Evolutionary conservation across 2,797 vertebrate species (phyloP), one percentile per base, ranked within the genome.

Genomic region (Mycteria americana): DNA sequence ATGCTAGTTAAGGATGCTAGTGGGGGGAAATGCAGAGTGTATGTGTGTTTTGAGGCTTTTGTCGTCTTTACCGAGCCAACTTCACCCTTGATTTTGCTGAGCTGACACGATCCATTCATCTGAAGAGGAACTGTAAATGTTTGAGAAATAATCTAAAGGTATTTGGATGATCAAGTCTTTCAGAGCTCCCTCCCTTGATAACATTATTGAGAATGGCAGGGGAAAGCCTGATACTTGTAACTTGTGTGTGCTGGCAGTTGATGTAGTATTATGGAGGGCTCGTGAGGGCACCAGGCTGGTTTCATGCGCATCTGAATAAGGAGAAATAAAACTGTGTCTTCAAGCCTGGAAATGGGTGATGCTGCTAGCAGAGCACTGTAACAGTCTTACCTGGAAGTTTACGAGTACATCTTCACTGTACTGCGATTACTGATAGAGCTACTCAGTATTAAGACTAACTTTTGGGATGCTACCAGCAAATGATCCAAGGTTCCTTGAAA

Each of bases 71-170:
- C 64, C 2, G 2, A 9, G 15, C 43, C 25, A 89, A 16, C 1
- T 3, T 75, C 48, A 64, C 19, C 65, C 64, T 78, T 74, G 53
- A 27, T 85, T 94, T 93, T 86, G 65, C 77, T 88, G 50, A 84
- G 67, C 63, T 93, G 70, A 59, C 1, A 1, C 19, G 13, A 25
- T 83, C n/a, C 14, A 4, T 67, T 92, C 33, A 18, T 80, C 85
- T 92, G 39, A 83, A 89, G 50, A 76, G 27, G 21, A 84, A 54
- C 59, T 83, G 63, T 83, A 75, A 78, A 85, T 87, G 48, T 85
- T 72, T 91, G 78, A 94, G 88, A 41, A 84, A 35, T 51, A 75
- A 70, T 82, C 84, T 78, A 35, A 60, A 88, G 43, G 28, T 76
- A 28, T 93, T 89, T 81, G n/a, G 27, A 35, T 67, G 51, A 87